A percentile compares a stretch with the other conserved stretches of the same genome.
Evolutionary conservation across 2,888 invertebrate genomes (phyloP).

Genomic region (Agapostemon virescens): DNA sequence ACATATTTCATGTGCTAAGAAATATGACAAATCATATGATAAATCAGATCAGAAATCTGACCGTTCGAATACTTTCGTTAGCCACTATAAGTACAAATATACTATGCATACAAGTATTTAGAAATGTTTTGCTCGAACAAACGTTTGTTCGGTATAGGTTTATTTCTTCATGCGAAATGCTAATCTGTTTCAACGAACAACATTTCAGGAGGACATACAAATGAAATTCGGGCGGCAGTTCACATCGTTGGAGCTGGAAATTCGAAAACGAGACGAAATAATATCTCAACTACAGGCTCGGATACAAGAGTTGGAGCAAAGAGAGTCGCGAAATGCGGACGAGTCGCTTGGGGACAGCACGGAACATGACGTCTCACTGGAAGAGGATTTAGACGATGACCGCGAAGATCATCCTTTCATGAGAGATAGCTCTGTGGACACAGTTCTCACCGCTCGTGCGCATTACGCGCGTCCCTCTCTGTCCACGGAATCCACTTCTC

Average conservation of each 20-base stretch:
- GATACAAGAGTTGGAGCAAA: constrained; percentile 85
- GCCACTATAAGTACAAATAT: too few relatives aligned
- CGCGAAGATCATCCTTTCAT: constrained; percentile 81
- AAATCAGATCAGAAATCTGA: too few relatives aligned
- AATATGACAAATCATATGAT: too few relatives aligned
- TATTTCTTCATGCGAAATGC: not conserved
- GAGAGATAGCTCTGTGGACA: constrained; percentile 81
- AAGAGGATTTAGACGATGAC: constrained; percentile 80
- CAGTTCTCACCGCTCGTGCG: constrained; percentile 73
- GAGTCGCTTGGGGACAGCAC: constrained; percentile 73
- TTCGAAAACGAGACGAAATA: constrained; percentile 90
- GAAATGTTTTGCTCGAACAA: not conserved
- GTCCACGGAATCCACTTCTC: constrained; percentile 74
- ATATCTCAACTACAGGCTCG: constrained; percentile 89
- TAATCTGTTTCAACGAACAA: not conserved
- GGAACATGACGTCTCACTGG: constrained; percentile 76
- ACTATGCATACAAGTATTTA: too few relatives aligned
- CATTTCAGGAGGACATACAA: constrained; percentile 81
- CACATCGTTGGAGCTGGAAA: constrained; percentile 89
- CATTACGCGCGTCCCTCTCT: constrained; percentile 70
- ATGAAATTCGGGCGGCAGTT: constrained; percentile 83
- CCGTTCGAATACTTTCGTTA: too few relatives aligned
- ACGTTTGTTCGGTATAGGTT: not conserved
- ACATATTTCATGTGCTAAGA: too few relatives aligned
- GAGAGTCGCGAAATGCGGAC: constrained; percentile 58